phyloP scores from a whole-genome alignment of 2,797 vertebrate species.

The Arremon brunneinucha region DNA sequence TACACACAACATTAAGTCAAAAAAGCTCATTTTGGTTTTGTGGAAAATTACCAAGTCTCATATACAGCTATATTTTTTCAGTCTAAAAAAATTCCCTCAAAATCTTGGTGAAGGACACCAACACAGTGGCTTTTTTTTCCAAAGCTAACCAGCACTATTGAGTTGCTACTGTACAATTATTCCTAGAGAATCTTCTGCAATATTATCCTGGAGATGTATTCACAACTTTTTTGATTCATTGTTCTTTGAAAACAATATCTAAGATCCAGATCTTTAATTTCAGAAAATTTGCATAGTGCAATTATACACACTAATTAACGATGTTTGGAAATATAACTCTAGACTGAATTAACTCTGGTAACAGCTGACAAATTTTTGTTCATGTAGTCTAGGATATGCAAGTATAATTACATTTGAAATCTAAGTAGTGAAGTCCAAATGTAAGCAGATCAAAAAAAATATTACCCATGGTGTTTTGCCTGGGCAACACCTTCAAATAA shows the following conservation, averaged over 20 bases:
- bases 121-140: not conserved
- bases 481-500: not conserved
- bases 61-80: not conserved
- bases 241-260: not conserved
- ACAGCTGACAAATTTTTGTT: not conserved
- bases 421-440: not conserved
- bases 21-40: not conserved
- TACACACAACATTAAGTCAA: not conserved
- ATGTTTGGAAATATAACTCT: not conserved
- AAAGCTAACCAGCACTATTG: not conserved
- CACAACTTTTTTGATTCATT: not conserved
- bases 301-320: not conserved
- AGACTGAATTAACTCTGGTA: not conserved
- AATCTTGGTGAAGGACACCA: not conserved
- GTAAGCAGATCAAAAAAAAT: not conserved
- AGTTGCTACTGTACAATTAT: not conserved
- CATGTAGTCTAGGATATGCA: not conserved
- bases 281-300: not conserved
- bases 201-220: not conserved
- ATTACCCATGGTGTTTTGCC: not conserved
- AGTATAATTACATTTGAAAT: not conserved
- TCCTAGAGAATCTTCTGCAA: not conserved
- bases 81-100: not conserved
- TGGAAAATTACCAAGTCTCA: not conserved
- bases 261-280: not conserved